Evolutionary conservation across 2,113 vertebrate species (phyloP).

Genomic region (Shinisaurus crocodilurus): DNA sequence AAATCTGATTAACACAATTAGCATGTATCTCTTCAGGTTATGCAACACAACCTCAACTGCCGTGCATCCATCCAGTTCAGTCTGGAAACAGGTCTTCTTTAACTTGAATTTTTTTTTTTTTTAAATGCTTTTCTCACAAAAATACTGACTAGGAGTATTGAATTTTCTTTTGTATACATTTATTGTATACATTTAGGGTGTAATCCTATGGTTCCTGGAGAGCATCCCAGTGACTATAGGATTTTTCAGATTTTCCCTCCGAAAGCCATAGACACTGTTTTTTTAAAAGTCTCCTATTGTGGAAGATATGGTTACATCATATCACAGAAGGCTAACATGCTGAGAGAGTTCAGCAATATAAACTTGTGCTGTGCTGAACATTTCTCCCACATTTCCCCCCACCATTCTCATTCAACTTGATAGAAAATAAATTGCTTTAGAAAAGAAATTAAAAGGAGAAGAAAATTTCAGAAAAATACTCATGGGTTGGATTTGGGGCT

Average conservation of each 20-base stretch:
- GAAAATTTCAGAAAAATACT: no score
- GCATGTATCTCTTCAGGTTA: not conserved
- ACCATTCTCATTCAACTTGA: no score
- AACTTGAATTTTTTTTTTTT: no score
- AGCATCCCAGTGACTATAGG: no score
- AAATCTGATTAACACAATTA: not conserved
- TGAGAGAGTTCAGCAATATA: not conserved
- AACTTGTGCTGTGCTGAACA: not conserved
- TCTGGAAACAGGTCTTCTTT: not conserved
- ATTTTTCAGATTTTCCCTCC: not conserved
- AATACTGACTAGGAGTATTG: not conserved
- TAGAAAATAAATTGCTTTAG: no score
- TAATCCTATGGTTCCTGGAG: no score
- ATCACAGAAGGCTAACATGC: not conserved
- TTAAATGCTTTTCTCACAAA: not conserved
- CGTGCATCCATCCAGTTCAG: not conserved
- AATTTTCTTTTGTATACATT: not conserved
- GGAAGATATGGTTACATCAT: not conserved
- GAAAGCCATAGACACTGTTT: not conserved
- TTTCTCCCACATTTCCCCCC: no score
- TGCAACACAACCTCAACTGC: not conserved
- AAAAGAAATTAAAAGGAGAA: no score
- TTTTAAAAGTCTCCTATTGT: not conserved
- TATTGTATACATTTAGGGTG: no score
- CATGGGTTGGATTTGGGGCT: no score